Percentiles rank a stretch among this genome's conserved stretches.
These are phyloP conservation scores for Metaphire vulgaris DNA, from an alignment of 1,140 invertebrate genomes.

Conservation along the genomic window DNA sequence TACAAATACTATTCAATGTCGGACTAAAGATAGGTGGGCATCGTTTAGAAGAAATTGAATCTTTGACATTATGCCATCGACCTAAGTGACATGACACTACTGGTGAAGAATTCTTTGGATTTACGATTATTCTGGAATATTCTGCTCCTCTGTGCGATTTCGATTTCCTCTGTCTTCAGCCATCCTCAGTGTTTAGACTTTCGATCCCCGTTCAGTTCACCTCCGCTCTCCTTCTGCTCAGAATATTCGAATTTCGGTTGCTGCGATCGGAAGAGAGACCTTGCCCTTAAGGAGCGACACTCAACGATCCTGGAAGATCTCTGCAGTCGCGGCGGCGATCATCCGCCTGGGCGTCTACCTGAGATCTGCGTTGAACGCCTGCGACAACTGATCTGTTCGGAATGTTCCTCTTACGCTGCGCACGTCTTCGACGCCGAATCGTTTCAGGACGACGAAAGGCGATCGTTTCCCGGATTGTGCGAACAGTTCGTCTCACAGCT, in stretches of 20 bases:
- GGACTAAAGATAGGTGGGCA: too few species aligned
- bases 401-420: conserved; percentile 45
- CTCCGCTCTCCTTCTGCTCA: conserved; percentile 37
- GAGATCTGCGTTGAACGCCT: conserved; percentile 32
- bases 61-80: too few species aligned
- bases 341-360: not conserved
- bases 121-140: too few species aligned
- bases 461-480: conserved; percentile 34
- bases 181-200: conserved; percentile 49
- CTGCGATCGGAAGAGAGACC: conserved; percentile 36
- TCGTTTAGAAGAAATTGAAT: too few species aligned
- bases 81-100: too few species aligned
- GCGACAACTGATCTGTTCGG: conserved; percentile 39
- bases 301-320: not conserved
- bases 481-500: conserved; percentile 35
- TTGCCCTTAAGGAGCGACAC: conserved; percentile 18
- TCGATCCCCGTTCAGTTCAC: conserved; percentile 39
- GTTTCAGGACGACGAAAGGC: not conserved
- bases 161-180: not conserved
- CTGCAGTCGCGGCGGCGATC: not conserved
- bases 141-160: too few species aligned
- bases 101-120: too few species aligned
- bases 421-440: conserved; percentile 36
- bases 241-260: conserved; percentile 43
- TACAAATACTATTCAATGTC: too few species aligned